phyloP scores from a whole-genome alignment of 2,797 vertebrate species.

The Cirrhinus mrigala region DNA sequence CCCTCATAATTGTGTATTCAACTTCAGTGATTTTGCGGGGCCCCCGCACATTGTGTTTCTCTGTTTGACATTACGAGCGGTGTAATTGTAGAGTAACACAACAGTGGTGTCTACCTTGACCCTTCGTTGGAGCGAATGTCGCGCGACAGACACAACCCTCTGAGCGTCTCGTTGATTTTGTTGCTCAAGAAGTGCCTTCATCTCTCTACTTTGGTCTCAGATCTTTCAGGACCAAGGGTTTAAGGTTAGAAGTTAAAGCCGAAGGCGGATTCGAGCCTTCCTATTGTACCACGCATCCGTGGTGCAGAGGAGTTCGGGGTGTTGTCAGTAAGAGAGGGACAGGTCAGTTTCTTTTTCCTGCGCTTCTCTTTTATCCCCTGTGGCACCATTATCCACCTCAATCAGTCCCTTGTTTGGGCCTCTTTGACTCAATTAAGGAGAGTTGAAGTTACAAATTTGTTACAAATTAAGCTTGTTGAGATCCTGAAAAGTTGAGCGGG shows the following conservation, averaged over 20 bases:
- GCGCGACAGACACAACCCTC: background rate
- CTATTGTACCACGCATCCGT: background rate
- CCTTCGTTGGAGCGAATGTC: background rate
- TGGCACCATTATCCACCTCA: constrained; percentile 67
- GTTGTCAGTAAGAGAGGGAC: constrained; percentile 48
- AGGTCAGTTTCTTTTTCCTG: constrained; percentile 37
- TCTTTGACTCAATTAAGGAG: constrained; percentile 75
- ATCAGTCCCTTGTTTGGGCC: constrained; percentile 74
- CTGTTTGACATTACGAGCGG: constrained; percentile 57
- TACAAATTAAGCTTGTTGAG: constrained; percentile 86
- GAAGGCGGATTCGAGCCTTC: background rate
- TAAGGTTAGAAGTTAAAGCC: background rate
- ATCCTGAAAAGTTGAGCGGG: constrained; percentile 71
- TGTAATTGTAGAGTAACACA: constrained; percentile 50
- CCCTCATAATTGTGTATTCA: constrained; percentile 72
- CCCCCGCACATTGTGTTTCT: constrained; percentile 63
- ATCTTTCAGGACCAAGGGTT: background rate
- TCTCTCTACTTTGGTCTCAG: background rate
- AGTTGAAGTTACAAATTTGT: constrained; percentile 83
- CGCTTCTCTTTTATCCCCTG: constrained; percentile 55
- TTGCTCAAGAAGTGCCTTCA: background rate
- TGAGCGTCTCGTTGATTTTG: background rate
- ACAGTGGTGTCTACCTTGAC: constrained; percentile 1
- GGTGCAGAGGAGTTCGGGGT: background rate
- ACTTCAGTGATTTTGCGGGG: constrained; percentile 62